phyloP scores from a whole-genome alignment of 2,888 invertebrate genomes.

The Acleris literana region DNA sequence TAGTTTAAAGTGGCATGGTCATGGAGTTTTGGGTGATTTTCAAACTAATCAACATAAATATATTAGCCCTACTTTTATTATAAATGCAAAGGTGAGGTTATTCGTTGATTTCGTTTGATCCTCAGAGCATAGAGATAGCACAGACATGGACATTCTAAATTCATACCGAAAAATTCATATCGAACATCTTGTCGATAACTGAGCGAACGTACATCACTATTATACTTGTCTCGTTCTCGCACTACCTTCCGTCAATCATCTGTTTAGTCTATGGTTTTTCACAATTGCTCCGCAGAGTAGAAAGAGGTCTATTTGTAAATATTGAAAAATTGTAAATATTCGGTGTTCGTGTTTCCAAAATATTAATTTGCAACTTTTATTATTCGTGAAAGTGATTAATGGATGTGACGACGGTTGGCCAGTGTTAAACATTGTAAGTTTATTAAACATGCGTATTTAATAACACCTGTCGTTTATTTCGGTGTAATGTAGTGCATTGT shows the following conservation, averaged over 20 bases:
- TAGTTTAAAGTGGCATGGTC: too few relatives aligned
- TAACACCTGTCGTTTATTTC: slow-evolving; percentile 45
- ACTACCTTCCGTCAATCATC: slow-evolving; percentile 22
- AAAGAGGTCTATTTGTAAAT: slow-evolving; percentile 78
- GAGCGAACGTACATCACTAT: slow-evolving; percentile 14
- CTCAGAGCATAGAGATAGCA: background rate
- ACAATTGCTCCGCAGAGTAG: slow-evolving; percentile 60
- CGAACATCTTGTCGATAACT: slow-evolving; percentile 11
- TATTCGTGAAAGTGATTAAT: slow-evolving; percentile 62
- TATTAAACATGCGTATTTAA: slow-evolving; percentile 41
- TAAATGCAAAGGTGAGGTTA: background rate
- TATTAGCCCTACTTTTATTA: background rate
- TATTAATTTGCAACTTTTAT: slow-evolving; percentile 44
- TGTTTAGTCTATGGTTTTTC: slow-evolving; percentile 58
- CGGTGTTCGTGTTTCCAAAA: slow-evolving; percentile 48
- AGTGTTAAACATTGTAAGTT: slow-evolving; percentile 58
- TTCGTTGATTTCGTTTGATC: background rate
- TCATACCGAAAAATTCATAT: background rate
- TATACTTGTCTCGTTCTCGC: slow-evolving; percentile 24
- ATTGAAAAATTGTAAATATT: slow-evolving; percentile 68
- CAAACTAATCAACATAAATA: too few relatives aligned
- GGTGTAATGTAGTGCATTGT: slow-evolving; percentile 38
- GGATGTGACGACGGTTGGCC: slow-evolving; percentile 48
- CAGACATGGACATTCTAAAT: background rate
- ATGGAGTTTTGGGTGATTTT: too few relatives aligned